A percentile compares a stretch with the other conserved stretches of the same genome.
Evolutionary conservation across 2,797 vertebrate genomes (phyloP).

Genomic region (Columba guinea): DNA sequence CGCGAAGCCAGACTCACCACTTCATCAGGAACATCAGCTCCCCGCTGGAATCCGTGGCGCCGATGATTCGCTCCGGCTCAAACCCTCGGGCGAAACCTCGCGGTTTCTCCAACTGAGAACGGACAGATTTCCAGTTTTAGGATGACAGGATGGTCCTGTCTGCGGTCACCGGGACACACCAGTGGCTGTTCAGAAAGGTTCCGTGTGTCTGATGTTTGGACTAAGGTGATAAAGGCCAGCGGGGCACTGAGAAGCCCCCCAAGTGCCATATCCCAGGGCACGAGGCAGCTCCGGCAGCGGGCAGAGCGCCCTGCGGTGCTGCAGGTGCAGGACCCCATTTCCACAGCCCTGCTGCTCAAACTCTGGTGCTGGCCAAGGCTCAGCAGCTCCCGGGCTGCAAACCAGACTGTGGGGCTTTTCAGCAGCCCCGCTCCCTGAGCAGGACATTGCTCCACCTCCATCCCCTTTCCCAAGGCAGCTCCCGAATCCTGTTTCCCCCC

Average conservation of each 20-base stretch:
- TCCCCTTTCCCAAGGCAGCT: neutral
- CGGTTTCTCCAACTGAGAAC: constrained; percentile 90
- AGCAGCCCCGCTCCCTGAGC: neutral
- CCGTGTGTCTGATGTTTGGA: rapidly evolving
- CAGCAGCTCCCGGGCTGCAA: neutral
- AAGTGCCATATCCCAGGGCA: neutral
- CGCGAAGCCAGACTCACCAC: constrained; percentile 84
- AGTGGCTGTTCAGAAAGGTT: neutral
- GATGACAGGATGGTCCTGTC: neutral
- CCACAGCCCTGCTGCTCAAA: neutral
- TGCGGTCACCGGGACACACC: neutral
- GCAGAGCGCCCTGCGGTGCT: neutral
- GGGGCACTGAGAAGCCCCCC: neutral
- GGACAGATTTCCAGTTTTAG: neutral
- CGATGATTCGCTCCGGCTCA: constrained; percentile 96
- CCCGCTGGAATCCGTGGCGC: constrained; percentile 97
- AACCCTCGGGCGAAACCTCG: constrained; percentile 93
- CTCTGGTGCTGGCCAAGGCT: neutral
- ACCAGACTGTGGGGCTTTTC: neutral
- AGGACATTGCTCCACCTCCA: neutral
- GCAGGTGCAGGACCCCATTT: neutral
- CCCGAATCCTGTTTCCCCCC: neutral
- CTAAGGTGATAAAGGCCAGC: rapidly evolving
- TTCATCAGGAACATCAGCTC: constrained; percentile 99
- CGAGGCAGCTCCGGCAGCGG: rapidly evolving